phyloP scores from a whole-genome alignment of 2,888 invertebrate species.

The Tetranychus truncatus region DNA sequence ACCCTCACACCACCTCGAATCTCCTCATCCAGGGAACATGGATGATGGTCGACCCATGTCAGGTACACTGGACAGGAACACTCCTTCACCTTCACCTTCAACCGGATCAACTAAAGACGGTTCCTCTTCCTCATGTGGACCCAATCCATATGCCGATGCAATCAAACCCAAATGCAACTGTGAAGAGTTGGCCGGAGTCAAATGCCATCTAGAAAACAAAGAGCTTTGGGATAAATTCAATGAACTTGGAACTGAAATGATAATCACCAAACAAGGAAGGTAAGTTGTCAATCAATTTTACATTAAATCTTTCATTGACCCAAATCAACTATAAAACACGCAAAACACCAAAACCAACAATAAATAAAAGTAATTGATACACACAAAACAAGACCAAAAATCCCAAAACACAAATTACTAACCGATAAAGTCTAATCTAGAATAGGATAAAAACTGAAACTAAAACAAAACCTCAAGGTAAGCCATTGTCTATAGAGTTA shows the following conservation, averaged over 20 bases:
- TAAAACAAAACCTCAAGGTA: no score
- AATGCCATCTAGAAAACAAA: slow-evolving; percentile 39
- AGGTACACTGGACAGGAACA: not conserved
- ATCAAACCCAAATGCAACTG: slow-evolving; percentile 28
- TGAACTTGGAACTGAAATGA: slow-evolving; percentile 79
- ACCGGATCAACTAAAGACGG: slow-evolving; percentile 11
- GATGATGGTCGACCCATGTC: not conserved
- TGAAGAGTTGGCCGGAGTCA: slow-evolving; percentile 29
- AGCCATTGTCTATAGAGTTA: no score
- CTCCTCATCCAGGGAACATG: not conserved
- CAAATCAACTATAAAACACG: not conserved
- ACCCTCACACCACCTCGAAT: not conserved
- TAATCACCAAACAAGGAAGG: slow-evolving; percentile 84
- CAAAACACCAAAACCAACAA: no score
- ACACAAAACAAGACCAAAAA: no score
- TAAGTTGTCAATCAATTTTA: slow-evolving; percentile 28
- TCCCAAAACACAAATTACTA: no score
- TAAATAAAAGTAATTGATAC: no score
- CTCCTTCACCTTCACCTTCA: slow-evolving; percentile 9
- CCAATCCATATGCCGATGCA: slow-evolving; percentile 9
- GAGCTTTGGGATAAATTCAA: slow-evolving; percentile 30
- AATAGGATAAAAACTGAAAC: no score
- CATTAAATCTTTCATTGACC: not conserved
- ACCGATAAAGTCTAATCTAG: no score
- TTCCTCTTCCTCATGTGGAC: slow-evolving; percentile 1